phyloP scores from a whole-genome alignment of 2,797 vertebrate genomes.

The Spinus pinus region DNA sequence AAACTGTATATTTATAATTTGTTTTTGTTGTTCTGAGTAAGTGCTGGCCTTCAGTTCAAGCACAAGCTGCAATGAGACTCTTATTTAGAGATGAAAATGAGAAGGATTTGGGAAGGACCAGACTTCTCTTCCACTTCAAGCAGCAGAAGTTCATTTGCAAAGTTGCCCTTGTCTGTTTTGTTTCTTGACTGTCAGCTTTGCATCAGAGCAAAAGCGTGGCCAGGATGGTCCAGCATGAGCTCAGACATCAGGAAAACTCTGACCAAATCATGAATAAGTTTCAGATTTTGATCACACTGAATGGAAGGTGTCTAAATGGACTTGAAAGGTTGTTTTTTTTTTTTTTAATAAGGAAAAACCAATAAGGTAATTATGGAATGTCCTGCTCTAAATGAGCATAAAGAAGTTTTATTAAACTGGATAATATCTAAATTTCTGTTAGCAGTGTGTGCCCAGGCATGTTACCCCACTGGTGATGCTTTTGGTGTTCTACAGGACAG shows the following conservation, averaged over 20 bases:
- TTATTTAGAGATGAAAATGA: not conserved
- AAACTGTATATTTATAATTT: not conserved
- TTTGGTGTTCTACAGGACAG: not conserved
- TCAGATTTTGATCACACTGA: not conserved
- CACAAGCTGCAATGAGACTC: not conserved
- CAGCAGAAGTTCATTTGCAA: not conserved
- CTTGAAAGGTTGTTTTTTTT: not conserved
- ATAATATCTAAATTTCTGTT: slow-evolving; percentile 25
- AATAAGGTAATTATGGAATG: slow-evolving; percentile 11
- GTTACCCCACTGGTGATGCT: not conserved
- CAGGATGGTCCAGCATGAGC: not conserved
- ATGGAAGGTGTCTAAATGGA: not conserved
- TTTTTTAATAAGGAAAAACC: not conserved
- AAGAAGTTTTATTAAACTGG: slow-evolving; percentile 34
- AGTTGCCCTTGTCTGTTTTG: not conserved
- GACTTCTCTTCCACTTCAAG: not conserved
- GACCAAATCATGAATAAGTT: not conserved
- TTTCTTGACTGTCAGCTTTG: not conserved
- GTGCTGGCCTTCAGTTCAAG: not conserved
- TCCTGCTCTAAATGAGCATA: slow-evolving; percentile 20
- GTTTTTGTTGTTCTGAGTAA: not conserved
- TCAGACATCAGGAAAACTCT: not conserved
- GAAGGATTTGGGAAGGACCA: not conserved
- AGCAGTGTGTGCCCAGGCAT: not conserved
- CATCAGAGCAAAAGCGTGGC: not conserved